These are phyloP conservation scores for Mastomys coucha DNA, from an alignment of 2,113 vertebrate genomes.

Conservation along the genomic window DNA sequence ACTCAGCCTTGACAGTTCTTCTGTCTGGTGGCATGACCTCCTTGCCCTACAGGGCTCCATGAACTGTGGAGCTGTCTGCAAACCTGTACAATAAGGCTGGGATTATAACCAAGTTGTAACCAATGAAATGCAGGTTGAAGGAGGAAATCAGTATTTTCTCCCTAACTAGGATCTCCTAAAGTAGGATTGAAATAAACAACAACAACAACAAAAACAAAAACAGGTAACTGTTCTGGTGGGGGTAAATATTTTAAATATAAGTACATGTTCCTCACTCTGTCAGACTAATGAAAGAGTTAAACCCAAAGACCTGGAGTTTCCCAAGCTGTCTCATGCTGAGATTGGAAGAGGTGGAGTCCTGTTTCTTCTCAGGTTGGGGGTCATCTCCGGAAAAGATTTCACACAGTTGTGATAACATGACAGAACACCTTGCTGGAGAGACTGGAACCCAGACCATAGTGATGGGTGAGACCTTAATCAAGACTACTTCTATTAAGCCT, in stretches of 20 bases:
- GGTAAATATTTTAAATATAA: neutral
- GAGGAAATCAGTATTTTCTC: neutral
- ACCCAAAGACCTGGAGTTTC: neutral
- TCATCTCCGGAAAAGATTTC: neutral
- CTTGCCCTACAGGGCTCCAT: too few species aligned
- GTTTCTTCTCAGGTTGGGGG: too few species aligned
- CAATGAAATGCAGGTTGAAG: neutral
- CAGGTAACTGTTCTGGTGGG: neutral
- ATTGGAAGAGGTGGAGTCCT: too few species aligned
- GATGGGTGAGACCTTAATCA: neutral
- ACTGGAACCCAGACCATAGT: neutral
- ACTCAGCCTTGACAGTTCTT: too few species aligned
- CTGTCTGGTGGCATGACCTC: too few species aligned
- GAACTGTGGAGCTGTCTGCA: neutral
- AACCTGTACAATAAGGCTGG: neutral
- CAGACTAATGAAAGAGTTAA: neutral
- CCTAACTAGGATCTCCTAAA: neutral
- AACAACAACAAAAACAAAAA: neutral
- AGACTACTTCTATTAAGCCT: neutral
- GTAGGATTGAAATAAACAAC: neutral
- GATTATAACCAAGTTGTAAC: neutral
- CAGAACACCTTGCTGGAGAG: neutral
- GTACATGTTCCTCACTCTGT: neutral
- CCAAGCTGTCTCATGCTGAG: neutral
- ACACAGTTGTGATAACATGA: neutral